Conservation (phyloP, 2,797 vertebrate genomes). For the Tragopan temminckii region DNA sequence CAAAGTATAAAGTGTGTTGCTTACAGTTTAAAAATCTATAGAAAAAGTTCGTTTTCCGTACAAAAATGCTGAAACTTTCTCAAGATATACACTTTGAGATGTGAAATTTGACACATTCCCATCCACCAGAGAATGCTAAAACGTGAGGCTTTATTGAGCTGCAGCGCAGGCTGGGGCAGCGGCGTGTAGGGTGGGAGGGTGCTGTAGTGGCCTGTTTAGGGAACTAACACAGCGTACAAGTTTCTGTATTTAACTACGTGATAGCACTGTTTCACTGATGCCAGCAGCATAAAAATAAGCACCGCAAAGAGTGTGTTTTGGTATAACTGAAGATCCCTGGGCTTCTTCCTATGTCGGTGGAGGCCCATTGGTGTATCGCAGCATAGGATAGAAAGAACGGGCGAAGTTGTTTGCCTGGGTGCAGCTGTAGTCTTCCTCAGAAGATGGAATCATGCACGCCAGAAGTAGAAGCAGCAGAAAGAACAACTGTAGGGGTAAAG, state of each 20-base stretch:
- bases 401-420: conserved; percentile 93
- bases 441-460: conserved; percentile 87
- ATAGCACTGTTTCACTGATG: background rate
- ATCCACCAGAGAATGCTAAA: background rate
- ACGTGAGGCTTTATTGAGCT: background rate
- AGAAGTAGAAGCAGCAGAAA: conserved; percentile 89
- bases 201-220: background rate
- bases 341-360: conserved; percentile 87
- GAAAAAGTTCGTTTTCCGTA: conserved; percentile 55
- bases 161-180: background rate
- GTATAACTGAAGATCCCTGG: background rate
- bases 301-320: background rate
- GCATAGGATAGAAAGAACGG: conserved; percentile 95
- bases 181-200: background rate
- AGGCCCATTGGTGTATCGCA: conserved; percentile 93
- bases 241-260: background rate
- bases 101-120: background rate
- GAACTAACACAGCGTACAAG: background rate
- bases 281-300: conserved; percentile 6
- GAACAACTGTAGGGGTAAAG: conserved; percentile 90
- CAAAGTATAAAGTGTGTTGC: conserved; percentile 52
- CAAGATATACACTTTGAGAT: conserved; percentile 40
- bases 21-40: conserved; percentile 65
- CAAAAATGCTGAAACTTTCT: conserved; percentile 30
- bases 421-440: conserved; percentile 91